Conservation (phyloP, 2,113 vertebrate genomes). For the Atlantisia rogersi region DNA sequence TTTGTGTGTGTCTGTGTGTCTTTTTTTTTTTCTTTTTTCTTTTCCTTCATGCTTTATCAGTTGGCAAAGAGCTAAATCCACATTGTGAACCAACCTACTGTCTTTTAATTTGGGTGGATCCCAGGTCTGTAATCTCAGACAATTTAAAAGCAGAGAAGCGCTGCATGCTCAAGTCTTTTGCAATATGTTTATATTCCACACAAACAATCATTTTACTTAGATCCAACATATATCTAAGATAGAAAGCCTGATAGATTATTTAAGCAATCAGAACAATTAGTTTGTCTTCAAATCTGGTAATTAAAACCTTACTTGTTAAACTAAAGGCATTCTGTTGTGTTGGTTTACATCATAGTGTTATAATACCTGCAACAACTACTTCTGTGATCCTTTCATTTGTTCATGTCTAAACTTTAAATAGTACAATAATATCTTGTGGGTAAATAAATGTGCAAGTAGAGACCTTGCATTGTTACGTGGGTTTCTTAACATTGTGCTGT, state of each 20-base stretch:
- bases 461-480: neutral
- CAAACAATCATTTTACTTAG: neutral
- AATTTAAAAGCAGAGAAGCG: neutral
- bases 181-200: neutral
- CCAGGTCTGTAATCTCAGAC: neutral
- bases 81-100: neutral
- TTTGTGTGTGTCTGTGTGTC: neutral
- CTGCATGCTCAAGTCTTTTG: neutral
- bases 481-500: neutral
- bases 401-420: constrained; percentile 11
- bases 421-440: neutral
- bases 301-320: neutral
- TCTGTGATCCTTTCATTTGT: neutral
- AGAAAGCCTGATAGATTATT: neutral
- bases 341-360: neutral
- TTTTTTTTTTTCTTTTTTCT: neutral
- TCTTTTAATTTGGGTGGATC: neutral
- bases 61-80: neutral
- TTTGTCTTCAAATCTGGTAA: neutral
- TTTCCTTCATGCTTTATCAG: neutral
- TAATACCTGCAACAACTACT: neutral
- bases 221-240: neutral
- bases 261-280: neutral
- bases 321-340: neutral
- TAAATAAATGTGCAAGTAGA: neutral